These are phyloP conservation scores for Grammomys surdaster DNA, from an alignment of 2,113 vertebrate genomes.

Conservation along the genomic window DNA sequence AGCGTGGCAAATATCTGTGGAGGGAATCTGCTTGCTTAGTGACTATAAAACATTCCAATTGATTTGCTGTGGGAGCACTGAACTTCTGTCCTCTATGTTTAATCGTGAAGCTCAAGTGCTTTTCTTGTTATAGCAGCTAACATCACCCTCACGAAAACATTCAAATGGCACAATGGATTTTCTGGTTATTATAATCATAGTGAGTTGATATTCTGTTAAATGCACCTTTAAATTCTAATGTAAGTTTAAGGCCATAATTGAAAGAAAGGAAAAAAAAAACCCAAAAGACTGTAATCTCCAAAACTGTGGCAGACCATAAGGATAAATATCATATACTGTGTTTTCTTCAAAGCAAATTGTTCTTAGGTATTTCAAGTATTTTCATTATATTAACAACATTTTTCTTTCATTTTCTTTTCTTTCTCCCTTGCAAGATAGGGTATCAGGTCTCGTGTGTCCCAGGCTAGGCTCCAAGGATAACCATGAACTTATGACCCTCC, in stretches of 20 bases:
- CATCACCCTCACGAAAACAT: background rate
- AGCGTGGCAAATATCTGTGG: background rate
- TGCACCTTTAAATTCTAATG: background rate
- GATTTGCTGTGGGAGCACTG: background rate
- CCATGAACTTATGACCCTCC: background rate
- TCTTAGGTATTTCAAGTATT: background rate
- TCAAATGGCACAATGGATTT: background rate
- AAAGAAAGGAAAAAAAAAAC: background rate
- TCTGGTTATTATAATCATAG: background rate
- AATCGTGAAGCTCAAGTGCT: background rate
- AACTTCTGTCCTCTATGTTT: background rate
- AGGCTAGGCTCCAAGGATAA: background rate
- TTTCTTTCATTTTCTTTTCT: background rate
- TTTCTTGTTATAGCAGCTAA: background rate
- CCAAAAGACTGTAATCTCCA: background rate
- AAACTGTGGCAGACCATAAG: background rate
- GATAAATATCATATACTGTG: background rate
- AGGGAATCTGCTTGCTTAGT: background rate
- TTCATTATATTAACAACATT: background rate
- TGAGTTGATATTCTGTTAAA: background rate
- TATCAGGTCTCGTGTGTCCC: background rate
- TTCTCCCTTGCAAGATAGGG: background rate
- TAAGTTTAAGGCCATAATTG: background rate
- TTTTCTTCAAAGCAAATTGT: slow-evolving; percentile 13
- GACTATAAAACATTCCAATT: background rate